Conservation (phyloP, 1,140 invertebrate species). For the Leptinotarsa undecemlineata region DNA sequence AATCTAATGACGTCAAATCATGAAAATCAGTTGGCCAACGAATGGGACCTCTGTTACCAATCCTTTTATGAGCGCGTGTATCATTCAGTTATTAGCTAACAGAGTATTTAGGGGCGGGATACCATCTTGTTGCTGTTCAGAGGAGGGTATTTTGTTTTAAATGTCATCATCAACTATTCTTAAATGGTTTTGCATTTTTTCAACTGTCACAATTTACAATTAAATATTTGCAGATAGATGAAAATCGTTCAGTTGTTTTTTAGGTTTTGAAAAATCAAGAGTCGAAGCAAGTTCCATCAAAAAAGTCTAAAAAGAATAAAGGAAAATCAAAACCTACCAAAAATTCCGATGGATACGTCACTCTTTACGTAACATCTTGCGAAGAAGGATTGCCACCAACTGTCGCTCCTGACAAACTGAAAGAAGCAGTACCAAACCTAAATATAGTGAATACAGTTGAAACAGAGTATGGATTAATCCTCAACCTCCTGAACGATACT, state of each 20-base stretch:
- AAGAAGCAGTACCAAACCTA: slow-evolving; percentile 22
- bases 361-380: slow-evolving; percentile 24
- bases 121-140: too few relatives aligned
- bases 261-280: not conserved
- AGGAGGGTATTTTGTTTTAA: too few relatives aligned
- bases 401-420: slow-evolving; percentile 2
- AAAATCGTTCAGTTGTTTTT: not conserved
- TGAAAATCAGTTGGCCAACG: too few relatives aligned
- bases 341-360: slow-evolving; percentile 13
- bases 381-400: slow-evolving; percentile 13
- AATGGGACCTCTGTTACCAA: too few relatives aligned
- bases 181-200: too few relatives aligned
- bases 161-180: too few relatives aligned
- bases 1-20: too few relatives aligned
- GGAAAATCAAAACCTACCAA: not conserved
- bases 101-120: too few relatives aligned
- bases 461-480: slow-evolving; percentile 22
- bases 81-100: too few relatives aligned
- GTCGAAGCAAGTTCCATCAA: not conserved
- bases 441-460: slow-evolving; percentile 16
- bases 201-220: too few relatives aligned
- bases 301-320: slow-evolving; percentile 6
- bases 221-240: too few relatives aligned
- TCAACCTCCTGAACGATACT: slow-evolving; percentile 15
- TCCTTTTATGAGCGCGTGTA: too few relatives aligned